Evolutionary conservation across 2,888 invertebrate species (phyloP).

Genomic region (Drosophila prolongata): DNA sequence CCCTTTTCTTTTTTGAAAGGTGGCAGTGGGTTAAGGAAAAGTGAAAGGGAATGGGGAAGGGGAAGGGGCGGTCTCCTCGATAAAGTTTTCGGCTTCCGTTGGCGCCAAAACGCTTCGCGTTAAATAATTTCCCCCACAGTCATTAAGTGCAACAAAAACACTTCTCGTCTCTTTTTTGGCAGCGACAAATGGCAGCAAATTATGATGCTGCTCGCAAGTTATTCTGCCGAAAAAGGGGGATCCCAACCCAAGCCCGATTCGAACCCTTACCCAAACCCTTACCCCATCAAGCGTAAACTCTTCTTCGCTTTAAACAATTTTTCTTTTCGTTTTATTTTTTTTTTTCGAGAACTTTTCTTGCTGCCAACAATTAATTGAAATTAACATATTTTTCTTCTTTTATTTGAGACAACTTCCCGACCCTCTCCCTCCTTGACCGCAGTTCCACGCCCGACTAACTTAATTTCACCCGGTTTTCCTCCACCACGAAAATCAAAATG

Average conservation of each 20-base stretch:
- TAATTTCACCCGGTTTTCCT: slow-evolving; percentile 21
- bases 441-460: slow-evolving; percentile 1
- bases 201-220: slow-evolving; percentile 40
- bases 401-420: slow-evolving; percentile 62
- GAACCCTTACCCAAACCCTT: slow-evolving; percentile 4
- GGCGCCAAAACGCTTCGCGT: slow-evolving; percentile 58
- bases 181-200: slow-evolving; percentile 74
- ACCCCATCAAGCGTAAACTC: slow-evolving; percentile 35
- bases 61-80: neutral
- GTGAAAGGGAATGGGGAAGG: too few species aligned
- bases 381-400: slow-evolving; percentile 74
- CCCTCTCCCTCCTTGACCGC: neutral
- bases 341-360: slow-evolving; percentile 33
- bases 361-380: slow-evolving; percentile 75
- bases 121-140: slow-evolving; percentile 66
- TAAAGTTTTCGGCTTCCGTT: slow-evolving; percentile 10
- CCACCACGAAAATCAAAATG: slow-evolving; percentile 27
- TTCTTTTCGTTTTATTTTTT: slow-evolving; percentile 43
- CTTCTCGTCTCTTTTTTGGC: slow-evolving; percentile 31
- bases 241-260: neutral
- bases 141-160: slow-evolving; percentile 67
- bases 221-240: neutral
- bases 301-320: slow-evolving; percentile 15
- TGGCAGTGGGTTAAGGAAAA: too few species aligned
- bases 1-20: too few species aligned